Base-by-base conservation (phyloP, 2,888 invertebrate genomes). In the Caenorhabditis sp. region DNA sequence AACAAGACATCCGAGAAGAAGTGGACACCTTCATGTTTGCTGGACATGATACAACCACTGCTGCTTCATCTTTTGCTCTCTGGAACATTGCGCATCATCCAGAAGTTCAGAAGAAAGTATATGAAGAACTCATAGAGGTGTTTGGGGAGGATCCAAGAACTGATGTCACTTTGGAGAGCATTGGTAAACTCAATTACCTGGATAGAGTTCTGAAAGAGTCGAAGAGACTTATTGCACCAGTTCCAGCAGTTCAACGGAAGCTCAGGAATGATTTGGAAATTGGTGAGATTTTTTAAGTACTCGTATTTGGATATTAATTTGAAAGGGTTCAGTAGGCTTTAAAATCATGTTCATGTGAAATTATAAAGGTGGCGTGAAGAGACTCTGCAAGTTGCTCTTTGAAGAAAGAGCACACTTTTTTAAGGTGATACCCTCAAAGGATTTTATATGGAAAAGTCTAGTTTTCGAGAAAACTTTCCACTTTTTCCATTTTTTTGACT, bases 1-100 rank as follows among this genome's bases (percentile, higher is more conserved):
- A 31, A 10, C 83, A 86, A 10, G 90, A 90, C 67, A 89, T 90
- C 38, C 81, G 88, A 54, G 63, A 78, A 53, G 80, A 80, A 63
- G 75, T 79, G 2, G 90, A 90, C 78, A 90, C 89, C 1, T 90
- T 89, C 83, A 90, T 89, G 90, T 90, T 89, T 84, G 90, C 89
- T 68, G 77, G 89, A 25, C 89, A 89, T 80, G 89, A 89, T 75
- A 89, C 89, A 27, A 89, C 89, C 5, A 88, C 89, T 1, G 87
- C 88, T 53, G 88, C 88, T 0, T 86, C 88, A 62, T 88, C 85
- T 68, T 89, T 88, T 88, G 86, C 88, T 5, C 67, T 87, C 10
- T 88, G 88, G 79, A 81, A 88, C 68, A 82, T 89, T 52, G 89
- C 89, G 1, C 81, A 87, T 21, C 70, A 89, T 70, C 87, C 87